phyloP scores from a whole-genome alignment of 2,888 invertebrate species.

The Maniola hyperantus region DNA sequence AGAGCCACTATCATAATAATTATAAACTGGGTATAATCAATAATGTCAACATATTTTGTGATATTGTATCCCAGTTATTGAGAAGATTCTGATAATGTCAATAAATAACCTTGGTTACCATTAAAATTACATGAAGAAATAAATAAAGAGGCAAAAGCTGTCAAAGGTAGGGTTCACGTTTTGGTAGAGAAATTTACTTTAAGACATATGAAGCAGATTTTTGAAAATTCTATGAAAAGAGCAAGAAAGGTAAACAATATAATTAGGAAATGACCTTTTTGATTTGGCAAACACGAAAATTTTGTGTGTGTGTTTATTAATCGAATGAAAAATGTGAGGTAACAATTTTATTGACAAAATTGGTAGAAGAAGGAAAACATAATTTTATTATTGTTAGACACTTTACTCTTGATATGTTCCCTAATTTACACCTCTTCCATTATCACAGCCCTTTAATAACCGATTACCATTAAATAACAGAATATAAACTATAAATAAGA shows the following conservation, averaged over 20 bases:
- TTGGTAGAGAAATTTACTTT: neutral
- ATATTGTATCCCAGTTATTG: no score
- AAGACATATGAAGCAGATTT: neutral
- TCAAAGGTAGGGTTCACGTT: neutral
- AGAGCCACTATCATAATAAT: neutral
- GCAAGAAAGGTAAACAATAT: neutral
- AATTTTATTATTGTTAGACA: constrained; percentile 25
- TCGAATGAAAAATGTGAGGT: neutral
- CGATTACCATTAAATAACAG: constrained; percentile 68
- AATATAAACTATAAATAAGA: constrained; percentile 64
- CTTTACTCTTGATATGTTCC: constrained; percentile 58
- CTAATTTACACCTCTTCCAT: constrained; percentile 65
- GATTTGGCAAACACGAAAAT: no score
- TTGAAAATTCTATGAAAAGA: neutral
- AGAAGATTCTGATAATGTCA: no score
- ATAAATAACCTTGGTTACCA: neutral
- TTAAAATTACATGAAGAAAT: constrained; percentile 1
- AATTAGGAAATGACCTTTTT: no score
- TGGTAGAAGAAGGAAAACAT: constrained; percentile 8
- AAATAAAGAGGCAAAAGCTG: neutral
- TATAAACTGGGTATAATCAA: no score
- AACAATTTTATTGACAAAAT: neutral
- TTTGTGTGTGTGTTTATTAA: neutral
- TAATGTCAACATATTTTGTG: no score
- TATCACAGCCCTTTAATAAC: constrained; percentile 77